Conservation (phyloP, 2,888 invertebrate species). For the Pimpla rufipes region DNA sequence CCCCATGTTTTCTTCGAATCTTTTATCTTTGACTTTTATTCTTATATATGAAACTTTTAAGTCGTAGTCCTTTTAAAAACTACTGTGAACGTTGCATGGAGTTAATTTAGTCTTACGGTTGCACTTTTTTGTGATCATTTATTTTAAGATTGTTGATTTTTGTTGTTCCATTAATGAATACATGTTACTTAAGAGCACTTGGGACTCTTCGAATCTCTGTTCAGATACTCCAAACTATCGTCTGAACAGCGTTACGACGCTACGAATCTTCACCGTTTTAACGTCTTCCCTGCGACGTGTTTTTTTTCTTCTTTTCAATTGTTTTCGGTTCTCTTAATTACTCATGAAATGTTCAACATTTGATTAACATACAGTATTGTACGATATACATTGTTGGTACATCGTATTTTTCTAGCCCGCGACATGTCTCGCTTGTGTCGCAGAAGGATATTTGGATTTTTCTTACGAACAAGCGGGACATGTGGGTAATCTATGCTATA, state of each 20-base stretch:
- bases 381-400: slow-evolving; percentile 34
- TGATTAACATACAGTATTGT: not conserved
- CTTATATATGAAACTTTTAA: slow-evolving; percentile 22
- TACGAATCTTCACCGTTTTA: not conserved
- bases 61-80: slow-evolving; percentile 9
- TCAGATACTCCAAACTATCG: not conserved
- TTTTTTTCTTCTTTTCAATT: not conserved
- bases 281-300: not conserved
- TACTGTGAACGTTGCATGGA: slow-evolving; percentile 6
- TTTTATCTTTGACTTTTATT: not conserved
- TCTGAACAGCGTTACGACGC: not conserved
- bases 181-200: not conserved
- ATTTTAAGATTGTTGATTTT: slow-evolving; percentile 1
- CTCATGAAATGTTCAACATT: slow-evolving; percentile 2
- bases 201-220: not conserved
- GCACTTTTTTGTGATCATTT: not conserved
- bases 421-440: slow-evolving; percentile 7
- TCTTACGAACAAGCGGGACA: slow-evolving; percentile 15
- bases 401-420: slow-evolving; percentile 2
- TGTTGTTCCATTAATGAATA: not conserved
- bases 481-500: slow-evolving; percentile 19
- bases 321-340: not conserved
- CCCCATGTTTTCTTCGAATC: not conserved
- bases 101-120: not conserved
- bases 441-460: not conserved